Evolutionary conservation across 2,797 vertebrate genomes (phyloP), one percentile per base, ranked within the genome.

Genomic region (Oophaga sylvatica): DNA sequence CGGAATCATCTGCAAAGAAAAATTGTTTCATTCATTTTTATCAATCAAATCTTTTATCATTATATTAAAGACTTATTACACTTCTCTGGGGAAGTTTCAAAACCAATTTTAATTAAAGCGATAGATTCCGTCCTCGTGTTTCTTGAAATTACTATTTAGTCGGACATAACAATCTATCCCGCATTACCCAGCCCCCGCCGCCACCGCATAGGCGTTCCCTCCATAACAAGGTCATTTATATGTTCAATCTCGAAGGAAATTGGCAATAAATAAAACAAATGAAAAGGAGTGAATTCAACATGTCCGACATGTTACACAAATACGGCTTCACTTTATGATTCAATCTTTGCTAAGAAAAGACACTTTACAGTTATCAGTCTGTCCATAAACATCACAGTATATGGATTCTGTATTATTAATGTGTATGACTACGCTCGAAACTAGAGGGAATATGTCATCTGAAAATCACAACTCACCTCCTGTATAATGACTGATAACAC

Each of bases 1-100:
- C 56, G 78, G 63, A 86, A 89, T 89, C 84, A 53, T 89, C 75
- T 78, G 88, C 80, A 86, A 89, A 86, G 80, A 86, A 83, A 83
- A 53, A 86, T 65, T 79, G 56, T 83, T 89, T 65, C 73, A 87
- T 79, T 89, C 84, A 87, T 83, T 89, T 89, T 89, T 89, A 89
- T 89, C 88, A 86, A 83, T 86, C 84, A 80, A 71, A 89, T 89
- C 88, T 89, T 83, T 87, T 80, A 89, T 89, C 88, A 89, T 89
- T 86, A 83, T 79, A 89, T 83, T 89, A 86, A 89, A 87, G 88
- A 86, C 79, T 79, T 89, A 89, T 89, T 89, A 86, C 84, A 87
- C 88, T 89, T 89, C 88, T 89, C 88, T 65, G 71, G 84, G 88
- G 88, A 89, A 71, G 88, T 83, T 89, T 65, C 80, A 86, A 86